A percentile compares a stretch with the other conserved stretches of the same genome.
Evolutionary conservation across 2,797 vertebrate genomes (phyloP).

Genomic region (Alca torda): DNA sequence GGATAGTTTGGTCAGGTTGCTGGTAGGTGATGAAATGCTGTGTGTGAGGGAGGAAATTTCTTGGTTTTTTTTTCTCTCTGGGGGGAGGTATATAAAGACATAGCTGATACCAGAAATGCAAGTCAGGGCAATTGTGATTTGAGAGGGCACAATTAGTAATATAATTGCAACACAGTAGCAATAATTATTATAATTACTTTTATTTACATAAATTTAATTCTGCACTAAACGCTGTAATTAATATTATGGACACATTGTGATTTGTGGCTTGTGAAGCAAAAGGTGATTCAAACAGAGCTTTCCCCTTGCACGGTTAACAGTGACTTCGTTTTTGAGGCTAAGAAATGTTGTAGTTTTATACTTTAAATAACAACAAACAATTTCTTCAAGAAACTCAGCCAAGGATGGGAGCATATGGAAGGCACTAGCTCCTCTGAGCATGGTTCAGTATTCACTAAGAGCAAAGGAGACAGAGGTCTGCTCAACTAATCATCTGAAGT

Average conservation of each 20-base stretch:
- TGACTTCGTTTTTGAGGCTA: neutral
- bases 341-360: neutral
- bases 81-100: neutral
- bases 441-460: neutral
- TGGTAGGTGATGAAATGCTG: neutral
- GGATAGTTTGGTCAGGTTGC: neutral
- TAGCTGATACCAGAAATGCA: neutral
- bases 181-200: conserved; percentile 60
- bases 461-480: neutral
- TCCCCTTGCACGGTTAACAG: neutral
- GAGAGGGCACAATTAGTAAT: conserved; percentile 21
- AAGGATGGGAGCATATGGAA: neutral
- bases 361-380: neutral
- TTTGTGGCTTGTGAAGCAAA: conserved; percentile 24
- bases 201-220: conserved; percentile 55
- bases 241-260: neutral
- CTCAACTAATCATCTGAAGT: neutral
- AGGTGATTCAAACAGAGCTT: neutral
- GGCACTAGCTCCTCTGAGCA: neutral
- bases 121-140: neutral
- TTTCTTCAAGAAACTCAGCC: neutral
- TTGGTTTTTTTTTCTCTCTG: neutral
- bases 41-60: neutral
- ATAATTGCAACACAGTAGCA: conserved; percentile 23
- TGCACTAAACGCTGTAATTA: conserved; percentile 46